These are phyloP conservation scores for Centropristis striata DNA, from an alignment of 2,113 vertebrate genomes.

Conservation along the genomic window DNA sequence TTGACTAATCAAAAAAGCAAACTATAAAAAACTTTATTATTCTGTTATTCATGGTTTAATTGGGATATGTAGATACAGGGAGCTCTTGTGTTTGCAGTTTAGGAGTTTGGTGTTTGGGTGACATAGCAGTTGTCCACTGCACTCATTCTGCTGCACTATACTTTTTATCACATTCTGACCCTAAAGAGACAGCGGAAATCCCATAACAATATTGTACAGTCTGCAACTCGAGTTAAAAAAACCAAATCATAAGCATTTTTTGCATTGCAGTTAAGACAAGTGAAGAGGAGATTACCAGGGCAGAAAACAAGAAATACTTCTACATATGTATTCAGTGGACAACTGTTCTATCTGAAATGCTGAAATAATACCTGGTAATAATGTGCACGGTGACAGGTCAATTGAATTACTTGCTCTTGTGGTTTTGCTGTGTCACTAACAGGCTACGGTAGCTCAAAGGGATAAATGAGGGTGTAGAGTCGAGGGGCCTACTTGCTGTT, in stretches of 20 bases:
- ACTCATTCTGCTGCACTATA: background rate
- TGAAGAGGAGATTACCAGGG: background rate
- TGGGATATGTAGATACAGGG: background rate
- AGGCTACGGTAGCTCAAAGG: background rate
- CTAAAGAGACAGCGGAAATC: background rate
- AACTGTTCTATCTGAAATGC: background rate
- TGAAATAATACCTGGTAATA: background rate
- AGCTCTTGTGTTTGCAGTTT: background rate
- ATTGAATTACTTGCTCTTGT: background rate
- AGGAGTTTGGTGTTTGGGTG: background rate
- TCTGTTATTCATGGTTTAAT: background rate
- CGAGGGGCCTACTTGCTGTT: background rate
- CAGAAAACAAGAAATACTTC: background rate
- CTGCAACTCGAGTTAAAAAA: background rate
- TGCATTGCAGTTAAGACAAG: background rate
- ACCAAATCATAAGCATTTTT: background rate
- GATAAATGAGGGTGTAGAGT: background rate
- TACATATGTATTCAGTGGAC: too few relatives aligned
- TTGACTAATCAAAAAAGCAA: background rate
- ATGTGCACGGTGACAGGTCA: background rate
- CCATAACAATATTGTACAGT: background rate
- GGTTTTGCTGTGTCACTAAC: background rate
- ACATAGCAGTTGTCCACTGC: background rate
- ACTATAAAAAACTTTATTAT: too few relatives aligned
- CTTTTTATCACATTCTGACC: background rate